Evolutionary conservation across 2,888 invertebrate genomes (phyloP).

Genomic region (Sipha maydis): DNA sequence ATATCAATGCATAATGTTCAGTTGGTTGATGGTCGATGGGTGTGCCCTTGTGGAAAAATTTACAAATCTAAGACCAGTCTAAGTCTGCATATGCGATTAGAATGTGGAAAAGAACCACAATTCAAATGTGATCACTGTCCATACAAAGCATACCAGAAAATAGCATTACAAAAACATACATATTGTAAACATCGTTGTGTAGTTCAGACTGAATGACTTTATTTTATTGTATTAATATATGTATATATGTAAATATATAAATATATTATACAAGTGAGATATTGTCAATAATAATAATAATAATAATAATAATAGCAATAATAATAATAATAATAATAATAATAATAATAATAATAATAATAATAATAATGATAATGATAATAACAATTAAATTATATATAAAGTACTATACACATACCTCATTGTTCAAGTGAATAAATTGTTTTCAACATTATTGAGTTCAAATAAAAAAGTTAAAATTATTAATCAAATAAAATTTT

Average conservation of each 20-base stretch:
- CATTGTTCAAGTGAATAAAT: background rate
- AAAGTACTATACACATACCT: background rate
- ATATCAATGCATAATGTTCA: conserved; percentile 59
- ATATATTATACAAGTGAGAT: background rate
- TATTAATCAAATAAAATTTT: background rate
- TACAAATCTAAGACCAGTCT: conserved; percentile 64
- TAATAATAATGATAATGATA: background rate
- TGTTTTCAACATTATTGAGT: background rate
- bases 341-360: background rate
- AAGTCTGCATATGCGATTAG: conserved; percentile 65
- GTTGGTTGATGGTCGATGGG: conserved; percentile 55
- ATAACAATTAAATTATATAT: background rate
- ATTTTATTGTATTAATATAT: conserved; percentile 29
- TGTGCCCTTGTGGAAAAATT: conserved; percentile 61
- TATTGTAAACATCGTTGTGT: conserved; percentile 62
- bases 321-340: background rate
- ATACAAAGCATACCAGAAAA: conserved; percentile 67
- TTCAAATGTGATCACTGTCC: conserved; percentile 66
- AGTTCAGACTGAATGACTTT: conserved; percentile 56
- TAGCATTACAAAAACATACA: conserved; percentile 66
- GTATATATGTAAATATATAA: background rate
- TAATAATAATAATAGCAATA: background rate
- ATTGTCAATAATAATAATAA: background rate
- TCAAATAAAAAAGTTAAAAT: background rate
- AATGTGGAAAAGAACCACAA: conserved; percentile 66